Evolutionary conservation across 2,888 invertebrate species (phyloP).

Genomic region (Galerucella calmariensis): DNA sequence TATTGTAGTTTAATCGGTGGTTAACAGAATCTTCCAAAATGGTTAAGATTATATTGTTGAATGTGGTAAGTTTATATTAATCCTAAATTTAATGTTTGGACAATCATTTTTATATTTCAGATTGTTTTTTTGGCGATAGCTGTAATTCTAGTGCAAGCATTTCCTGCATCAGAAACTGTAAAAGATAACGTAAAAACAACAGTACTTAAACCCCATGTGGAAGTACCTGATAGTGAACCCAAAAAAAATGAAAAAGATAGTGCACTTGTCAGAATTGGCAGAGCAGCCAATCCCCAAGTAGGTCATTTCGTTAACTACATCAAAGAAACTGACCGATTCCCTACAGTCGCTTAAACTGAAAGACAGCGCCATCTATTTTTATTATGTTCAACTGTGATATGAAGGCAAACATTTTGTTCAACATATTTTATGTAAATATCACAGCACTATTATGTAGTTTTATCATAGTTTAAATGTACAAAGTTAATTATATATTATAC

Average conservation of each 20-base stretch:
- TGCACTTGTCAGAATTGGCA: background rate
- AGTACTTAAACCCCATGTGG: background rate
- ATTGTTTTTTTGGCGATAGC: background rate
- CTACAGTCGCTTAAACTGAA: conserved; percentile 7
- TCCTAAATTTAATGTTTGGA: no score
- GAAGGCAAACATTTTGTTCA: background rate
- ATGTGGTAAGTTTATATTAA: background rate
- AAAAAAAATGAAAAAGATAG: background rate
- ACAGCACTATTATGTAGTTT: background rate
- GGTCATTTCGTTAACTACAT: conserved; percentile 16
- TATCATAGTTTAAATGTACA: background rate
- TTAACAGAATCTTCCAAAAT: background rate
- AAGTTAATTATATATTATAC: background rate
- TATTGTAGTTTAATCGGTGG: background rate
- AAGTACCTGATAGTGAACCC: background rate
- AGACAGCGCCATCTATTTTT: background rate
- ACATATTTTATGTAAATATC: background rate
- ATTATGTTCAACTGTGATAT: background rate
- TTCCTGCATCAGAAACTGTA: background rate
- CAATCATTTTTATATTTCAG: background rate
- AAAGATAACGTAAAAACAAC: conserved; percentile 1
- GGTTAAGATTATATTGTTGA: background rate
- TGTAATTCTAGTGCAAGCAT: background rate
- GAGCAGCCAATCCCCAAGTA: conserved; percentile 3
- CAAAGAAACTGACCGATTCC: conserved; percentile 6